These are phyloP conservation scores for Bungarus multicinctus DNA, from an alignment of 2,113 vertebrate genomes.

Conservation along the genomic window DNA sequence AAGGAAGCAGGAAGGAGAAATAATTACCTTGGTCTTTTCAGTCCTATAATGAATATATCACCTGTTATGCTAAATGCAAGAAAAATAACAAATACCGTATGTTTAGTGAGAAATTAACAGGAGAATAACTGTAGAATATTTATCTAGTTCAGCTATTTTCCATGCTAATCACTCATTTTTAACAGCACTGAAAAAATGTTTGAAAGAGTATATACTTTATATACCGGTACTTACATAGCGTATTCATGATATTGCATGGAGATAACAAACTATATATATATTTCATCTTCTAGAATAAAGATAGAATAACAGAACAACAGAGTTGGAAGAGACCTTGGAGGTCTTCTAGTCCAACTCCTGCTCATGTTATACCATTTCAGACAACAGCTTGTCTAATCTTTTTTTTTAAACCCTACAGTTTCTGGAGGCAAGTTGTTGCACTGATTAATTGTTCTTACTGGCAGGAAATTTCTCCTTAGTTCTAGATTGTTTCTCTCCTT, in stretches of 20 bases:
- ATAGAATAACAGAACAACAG: neutral
- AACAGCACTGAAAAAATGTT: neutral
- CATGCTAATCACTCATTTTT: neutral
- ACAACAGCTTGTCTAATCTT: too few relatives aligned
- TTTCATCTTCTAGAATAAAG: neutral
- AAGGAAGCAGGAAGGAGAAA: neutral
- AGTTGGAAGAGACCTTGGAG: too few relatives aligned
- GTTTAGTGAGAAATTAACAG: slow-evolving; percentile 13
- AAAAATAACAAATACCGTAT: neutral
- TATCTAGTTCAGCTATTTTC: neutral
- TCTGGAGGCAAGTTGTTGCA: too few relatives aligned
- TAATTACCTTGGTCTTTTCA: neutral
- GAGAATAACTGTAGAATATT: neutral
- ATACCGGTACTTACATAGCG: neutral
- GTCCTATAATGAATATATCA: neutral
- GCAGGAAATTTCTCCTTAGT: too few relatives aligned
- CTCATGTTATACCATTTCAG: neutral
- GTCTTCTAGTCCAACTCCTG: too few relatives aligned
- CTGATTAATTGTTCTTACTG: too few relatives aligned
- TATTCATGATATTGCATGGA: neutral
- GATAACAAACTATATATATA: neutral
- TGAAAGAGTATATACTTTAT: neutral
- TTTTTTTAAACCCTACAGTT: too few relatives aligned
- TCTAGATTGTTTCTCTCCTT: too few relatives aligned
- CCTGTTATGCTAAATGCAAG: neutral